Evolutionary conservation across 2,113 vertebrate species (phyloP), one percentile per base, ranked within the genome.

Genomic region (Thalassoma bifasciatum): DNA sequence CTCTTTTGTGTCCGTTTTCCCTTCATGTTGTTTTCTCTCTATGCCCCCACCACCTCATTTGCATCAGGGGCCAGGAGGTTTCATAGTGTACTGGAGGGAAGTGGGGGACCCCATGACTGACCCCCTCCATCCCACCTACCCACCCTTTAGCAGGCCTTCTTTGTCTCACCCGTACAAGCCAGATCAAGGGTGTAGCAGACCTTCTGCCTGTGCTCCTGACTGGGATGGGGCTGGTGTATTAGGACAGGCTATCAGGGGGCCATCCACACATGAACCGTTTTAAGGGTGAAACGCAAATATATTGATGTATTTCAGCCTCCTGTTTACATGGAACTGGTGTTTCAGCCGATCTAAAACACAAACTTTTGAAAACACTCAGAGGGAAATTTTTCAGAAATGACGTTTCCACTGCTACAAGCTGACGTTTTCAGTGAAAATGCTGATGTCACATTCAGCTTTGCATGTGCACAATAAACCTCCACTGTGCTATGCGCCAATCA

Each of bases 31-130:
- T 90, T 86, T 87, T 83, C 17, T 89, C 75, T 61, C 68, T 81
- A 72, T 88, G 72, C 86, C 68, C 81, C 77, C 77, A 24, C 74
- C 63, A 61, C 56, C 89, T 92, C 91, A 96, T 97, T 96, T 96
- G 96, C 96, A 96, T 97, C 72, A 77, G 83, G 79, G 85, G 91
- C 74, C 93, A 92, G 94, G 94, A 95, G 93, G 68, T 93, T 91
- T 84, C 88, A 92, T 87, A 93, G 92, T 93, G 95, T 88, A 92
- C 89, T 91, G 90, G 94, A 94, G 87, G 93, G 92, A 90, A 81
- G 58, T 88, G 92, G 92, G 92, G 93, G 92, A 90, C 85, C 87
- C 88, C 91, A 85, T 40, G 38, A 82, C 61, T 82, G 82, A 83
- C 86, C 88, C 92, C 86, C 78, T 69, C 86, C 54, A 62, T 66